Conservation (phyloP, 1,140 invertebrate species). For the Vanessa atalanta region DNA sequence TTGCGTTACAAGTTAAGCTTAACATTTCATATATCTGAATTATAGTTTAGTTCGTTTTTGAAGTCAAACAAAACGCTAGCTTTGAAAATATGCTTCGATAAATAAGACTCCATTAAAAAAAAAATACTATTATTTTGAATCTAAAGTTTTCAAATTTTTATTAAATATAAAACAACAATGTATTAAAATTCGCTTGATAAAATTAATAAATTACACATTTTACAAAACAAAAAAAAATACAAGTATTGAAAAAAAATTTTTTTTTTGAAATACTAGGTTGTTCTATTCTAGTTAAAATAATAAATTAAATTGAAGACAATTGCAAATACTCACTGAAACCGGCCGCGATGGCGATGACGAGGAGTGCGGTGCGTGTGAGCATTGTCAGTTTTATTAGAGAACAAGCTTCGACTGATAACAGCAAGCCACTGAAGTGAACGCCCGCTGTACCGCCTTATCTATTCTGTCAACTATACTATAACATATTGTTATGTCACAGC, state of each 20-base stretch:
- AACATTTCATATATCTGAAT: too few relatives aligned
- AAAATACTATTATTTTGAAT: too few relatives aligned
- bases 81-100: too few relatives aligned
- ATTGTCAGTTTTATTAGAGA: conserved; percentile 36
- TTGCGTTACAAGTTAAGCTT: too few relatives aligned
- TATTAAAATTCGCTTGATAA: too few relatives aligned
- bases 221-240: neutral
- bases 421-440: conserved; percentile 48
- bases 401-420: conserved; percentile 37
- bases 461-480: neutral
- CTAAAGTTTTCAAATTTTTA: too few relatives aligned
- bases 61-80: too few relatives aligned
- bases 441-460: conserved; percentile 30
- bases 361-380: conserved; percentile 24
- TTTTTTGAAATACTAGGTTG: too few relatives aligned
- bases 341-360: neutral
- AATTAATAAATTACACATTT: neutral
- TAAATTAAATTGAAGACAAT: neutral
- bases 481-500: neutral
- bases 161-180: too few relatives aligned
- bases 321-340: neutral
- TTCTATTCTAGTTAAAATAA: neutral
- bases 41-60: too few relatives aligned
- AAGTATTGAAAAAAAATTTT: neutral
- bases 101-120: too few relatives aligned